phyloP scores from a whole-genome alignment of 2,797 vertebrate species.

The Lepilemur ruficaudatus region DNA sequence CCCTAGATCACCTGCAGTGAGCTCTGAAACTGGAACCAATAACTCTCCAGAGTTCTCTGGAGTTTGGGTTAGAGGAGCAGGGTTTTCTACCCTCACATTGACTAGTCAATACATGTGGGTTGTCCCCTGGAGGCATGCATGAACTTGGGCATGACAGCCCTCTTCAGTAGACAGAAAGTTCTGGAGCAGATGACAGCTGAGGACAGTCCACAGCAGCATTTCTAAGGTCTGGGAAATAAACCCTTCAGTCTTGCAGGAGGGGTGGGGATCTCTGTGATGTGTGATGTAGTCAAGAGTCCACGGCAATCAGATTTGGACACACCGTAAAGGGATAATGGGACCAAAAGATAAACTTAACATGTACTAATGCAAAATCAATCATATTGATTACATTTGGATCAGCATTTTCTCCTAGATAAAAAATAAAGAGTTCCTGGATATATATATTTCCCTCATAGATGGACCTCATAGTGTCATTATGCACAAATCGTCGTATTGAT shows the following conservation, averaged over 20 bases:
- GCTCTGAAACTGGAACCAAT: neutral
- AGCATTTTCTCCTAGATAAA: neutral
- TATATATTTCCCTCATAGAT: neutral
- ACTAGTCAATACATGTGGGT: neutral
- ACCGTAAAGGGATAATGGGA: neutral
- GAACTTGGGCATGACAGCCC: too few species aligned
- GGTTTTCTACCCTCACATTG: neutral
- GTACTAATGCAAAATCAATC: neutral
- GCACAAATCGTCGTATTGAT: neutral
- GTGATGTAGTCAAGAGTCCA: neutral
- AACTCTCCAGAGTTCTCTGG: neutral
- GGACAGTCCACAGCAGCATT: neutral
- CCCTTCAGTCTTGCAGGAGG: too few species aligned
- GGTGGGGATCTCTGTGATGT: neutral
- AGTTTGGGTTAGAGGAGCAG: too few species aligned
- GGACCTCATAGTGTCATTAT: neutral
- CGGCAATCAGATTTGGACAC: neutral
- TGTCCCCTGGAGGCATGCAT: neutral
- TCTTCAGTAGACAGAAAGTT: neutral
- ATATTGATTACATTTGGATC: neutral
- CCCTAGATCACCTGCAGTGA: neutral
- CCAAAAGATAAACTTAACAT: neutral
- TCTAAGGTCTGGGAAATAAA: neutral
- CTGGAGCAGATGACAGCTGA: neutral
- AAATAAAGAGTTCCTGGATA: neutral